Conservation (phyloP, 2,888 invertebrate genomes). For the Brenthis hecate region DNA sequence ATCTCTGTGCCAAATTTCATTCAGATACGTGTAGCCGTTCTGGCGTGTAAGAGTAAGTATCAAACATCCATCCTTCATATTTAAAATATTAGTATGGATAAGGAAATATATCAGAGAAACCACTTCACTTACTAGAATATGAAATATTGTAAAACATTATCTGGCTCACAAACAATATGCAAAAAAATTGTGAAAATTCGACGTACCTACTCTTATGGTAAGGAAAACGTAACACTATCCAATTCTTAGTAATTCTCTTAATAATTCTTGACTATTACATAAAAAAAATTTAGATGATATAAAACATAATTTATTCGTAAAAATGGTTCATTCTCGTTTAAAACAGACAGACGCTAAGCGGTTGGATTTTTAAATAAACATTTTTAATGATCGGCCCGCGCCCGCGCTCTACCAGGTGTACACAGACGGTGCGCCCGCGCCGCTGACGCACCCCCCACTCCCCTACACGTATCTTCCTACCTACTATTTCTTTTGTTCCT, state of each 20-base stretch:
- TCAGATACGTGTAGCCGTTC: too few species aligned
- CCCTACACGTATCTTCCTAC: slow-evolving; percentile 48
- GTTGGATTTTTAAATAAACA: slow-evolving; percentile 83
- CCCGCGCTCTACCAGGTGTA: slow-evolving; percentile 72
- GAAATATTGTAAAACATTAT: not conserved
- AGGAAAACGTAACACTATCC: too few species aligned
- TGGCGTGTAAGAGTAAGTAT: too few species aligned
- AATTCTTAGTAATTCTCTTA: too few species aligned
- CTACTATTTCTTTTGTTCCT: slow-evolving; percentile 74
- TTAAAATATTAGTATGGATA: too few species aligned
- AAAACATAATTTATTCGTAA: slow-evolving; percentile 20
- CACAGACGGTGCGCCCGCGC: slow-evolving; percentile 71
- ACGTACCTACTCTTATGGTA: too few species aligned
- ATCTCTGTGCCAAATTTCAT: too few species aligned
- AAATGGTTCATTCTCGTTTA: slow-evolving; percentile 48
- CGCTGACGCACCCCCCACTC: slow-evolving; percentile 44
- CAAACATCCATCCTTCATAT: too few species aligned
- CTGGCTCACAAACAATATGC: not conserved
- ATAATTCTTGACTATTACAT: not conserved
- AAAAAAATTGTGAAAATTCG: not conserved
- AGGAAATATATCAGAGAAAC: too few species aligned
- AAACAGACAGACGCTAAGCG: slow-evolving; percentile 65
- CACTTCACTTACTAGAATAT: too few species aligned
- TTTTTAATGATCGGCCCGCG: slow-evolving; percentile 81
- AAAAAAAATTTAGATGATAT: not conserved